Evolutionary conservation across 1,140 invertebrate species (phyloP).

Genomic region (Trachymyrmex septentrionalis): DNA sequence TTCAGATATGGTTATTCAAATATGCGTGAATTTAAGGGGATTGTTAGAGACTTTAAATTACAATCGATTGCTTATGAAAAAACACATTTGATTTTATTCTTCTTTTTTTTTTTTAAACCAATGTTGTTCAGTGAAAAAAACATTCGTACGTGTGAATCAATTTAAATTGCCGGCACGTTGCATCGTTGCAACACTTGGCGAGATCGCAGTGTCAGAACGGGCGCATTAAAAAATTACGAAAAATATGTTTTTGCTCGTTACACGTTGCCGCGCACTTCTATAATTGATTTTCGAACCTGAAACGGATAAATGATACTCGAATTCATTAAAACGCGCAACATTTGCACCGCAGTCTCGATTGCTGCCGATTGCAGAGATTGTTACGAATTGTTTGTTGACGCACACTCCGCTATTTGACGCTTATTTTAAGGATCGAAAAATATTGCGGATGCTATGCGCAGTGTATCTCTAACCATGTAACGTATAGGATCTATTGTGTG

Average conservation of each 20-base stretch:
- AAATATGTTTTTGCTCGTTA: slow-evolving; percentile 62
- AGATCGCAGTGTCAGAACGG: slow-evolving; percentile 42
- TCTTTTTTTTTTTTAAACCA: slow-evolving; percentile 26
- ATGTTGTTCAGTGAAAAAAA: slow-evolving; percentile 42
- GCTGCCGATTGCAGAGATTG: slow-evolving; percentile 61
- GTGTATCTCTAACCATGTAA: slow-evolving; percentile 42
- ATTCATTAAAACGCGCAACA: slow-evolving; percentile 63
- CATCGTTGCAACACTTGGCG: slow-evolving; percentile 52
- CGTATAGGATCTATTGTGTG: slow-evolving; percentile 16
- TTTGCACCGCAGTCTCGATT: slow-evolving; percentile 45
- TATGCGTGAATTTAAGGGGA: slow-evolving; percentile 42
- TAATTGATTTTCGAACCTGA: slow-evolving; percentile 60
- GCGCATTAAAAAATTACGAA: slow-evolving; percentile 63
- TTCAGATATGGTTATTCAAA: slow-evolving; percentile 53
- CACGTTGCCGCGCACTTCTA: slow-evolving; percentile 40
- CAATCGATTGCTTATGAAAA: slow-evolving; percentile 28
- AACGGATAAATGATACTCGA: slow-evolving; percentile 63
- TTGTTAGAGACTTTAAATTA: slow-evolving; percentile 55
- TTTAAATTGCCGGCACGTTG: slow-evolving; percentile 53
- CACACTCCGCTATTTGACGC: slow-evolving; percentile 44
- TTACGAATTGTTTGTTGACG: slow-evolving; percentile 57
- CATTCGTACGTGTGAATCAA: slow-evolving; percentile 55
- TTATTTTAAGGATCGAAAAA: slow-evolving; percentile 61
- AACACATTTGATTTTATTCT: slow-evolving; percentile 38
- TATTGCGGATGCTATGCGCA: slow-evolving; percentile 20